Evolutionary conservation across 64 coral and sea anemone genomes (phyloP).

Genomic region (Montipora cactus): DNA sequence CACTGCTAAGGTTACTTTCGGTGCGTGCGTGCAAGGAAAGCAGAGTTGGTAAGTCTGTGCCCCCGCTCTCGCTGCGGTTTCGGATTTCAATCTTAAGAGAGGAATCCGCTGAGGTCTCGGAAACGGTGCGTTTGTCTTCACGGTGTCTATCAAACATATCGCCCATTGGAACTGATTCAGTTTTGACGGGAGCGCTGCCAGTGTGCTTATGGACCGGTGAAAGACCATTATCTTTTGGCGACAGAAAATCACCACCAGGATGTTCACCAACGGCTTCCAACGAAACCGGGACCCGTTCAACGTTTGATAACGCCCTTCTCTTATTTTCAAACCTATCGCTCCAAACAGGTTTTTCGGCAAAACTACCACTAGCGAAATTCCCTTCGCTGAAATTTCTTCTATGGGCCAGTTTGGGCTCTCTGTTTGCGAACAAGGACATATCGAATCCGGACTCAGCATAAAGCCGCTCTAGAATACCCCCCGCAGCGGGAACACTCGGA

Average conservation of each 20-base stretch:
- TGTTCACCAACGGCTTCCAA: neutral
- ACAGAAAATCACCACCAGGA: neutral
- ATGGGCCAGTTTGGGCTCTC: slow-evolving; percentile 45
- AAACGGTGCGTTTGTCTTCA: neutral
- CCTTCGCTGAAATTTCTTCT: slow-evolving; percentile 78
- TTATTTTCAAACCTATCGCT: slow-evolving; percentile 49
- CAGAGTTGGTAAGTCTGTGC: slow-evolving; percentile 41
- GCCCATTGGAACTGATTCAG: neutral
- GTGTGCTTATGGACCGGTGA: neutral
- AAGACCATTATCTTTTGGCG: neutral
- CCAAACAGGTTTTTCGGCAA: slow-evolving; percentile 3
- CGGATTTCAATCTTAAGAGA: neutral
- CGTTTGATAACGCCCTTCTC: slow-evolving; percentile 76
- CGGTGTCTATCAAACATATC: neutral
- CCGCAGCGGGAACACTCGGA: slow-evolving; percentile 26
- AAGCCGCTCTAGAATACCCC: slow-evolving; percentile 80
- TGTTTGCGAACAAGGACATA: neutral
- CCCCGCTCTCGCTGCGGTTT: slow-evolving; percentile 24
- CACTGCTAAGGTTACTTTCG: slow-evolving; percentile 68
- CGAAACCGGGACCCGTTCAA: slow-evolving; percentile 48
- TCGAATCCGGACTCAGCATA: slow-evolving; percentile 59
- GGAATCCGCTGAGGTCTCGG: neutral
- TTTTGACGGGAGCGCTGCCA: slow-evolving; percentile 23
- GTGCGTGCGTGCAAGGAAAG: slow-evolving; percentile 47
- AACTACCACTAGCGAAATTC: slow-evolving; percentile 19